phyloP scores from a whole-genome alignment of 2,888 invertebrate genomes.

The Drosophila neonasuta region DNA sequence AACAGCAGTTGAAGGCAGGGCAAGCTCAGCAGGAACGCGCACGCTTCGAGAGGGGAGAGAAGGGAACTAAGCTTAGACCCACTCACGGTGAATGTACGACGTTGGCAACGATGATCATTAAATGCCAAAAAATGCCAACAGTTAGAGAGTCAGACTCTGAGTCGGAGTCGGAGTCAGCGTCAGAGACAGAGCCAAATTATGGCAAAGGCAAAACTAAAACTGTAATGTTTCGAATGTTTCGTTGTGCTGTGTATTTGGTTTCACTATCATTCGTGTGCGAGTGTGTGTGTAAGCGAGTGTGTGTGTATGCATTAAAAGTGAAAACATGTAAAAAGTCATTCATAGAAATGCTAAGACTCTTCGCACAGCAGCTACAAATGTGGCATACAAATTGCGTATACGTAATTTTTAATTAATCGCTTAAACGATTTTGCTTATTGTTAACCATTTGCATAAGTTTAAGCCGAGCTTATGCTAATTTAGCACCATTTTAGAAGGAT shows the following conservation, averaged over 20 bases:
- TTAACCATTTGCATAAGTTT: constrained; percentile 46
- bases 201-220: constrained; percentile 72
- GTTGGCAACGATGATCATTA: constrained; percentile 66
- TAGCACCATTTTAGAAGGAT: constrained; percentile 49
- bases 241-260: constrained; percentile 61
- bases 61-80: constrained; percentile 6
- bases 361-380: constrained; percentile 43
- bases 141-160: constrained; percentile 45
- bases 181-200: constrained; percentile 63
- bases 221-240: constrained; percentile 72
- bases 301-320: constrained; percentile 65
- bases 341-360: constrained; percentile 53
- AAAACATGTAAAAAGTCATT: constrained; percentile 69
- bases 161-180: too few species aligned
- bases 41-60: constrained; percentile 4
- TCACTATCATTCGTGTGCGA: constrained; percentile 52
- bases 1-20: constrained; percentile 4
- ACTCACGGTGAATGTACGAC: constrained; percentile 52
- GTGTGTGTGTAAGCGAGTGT: constrained; percentile 15
- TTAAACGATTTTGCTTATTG: constrained; percentile 61
- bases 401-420: constrained; percentile 74
- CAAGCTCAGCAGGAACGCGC: constrained; percentile 23
- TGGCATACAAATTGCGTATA: constrained; percentile 76
- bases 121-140: constrained; percentile 72
- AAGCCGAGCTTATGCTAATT: constrained; percentile 50